Conservation (phyloP, 2,797 vertebrate genomes). For the Sebastes nivosus region DNA sequence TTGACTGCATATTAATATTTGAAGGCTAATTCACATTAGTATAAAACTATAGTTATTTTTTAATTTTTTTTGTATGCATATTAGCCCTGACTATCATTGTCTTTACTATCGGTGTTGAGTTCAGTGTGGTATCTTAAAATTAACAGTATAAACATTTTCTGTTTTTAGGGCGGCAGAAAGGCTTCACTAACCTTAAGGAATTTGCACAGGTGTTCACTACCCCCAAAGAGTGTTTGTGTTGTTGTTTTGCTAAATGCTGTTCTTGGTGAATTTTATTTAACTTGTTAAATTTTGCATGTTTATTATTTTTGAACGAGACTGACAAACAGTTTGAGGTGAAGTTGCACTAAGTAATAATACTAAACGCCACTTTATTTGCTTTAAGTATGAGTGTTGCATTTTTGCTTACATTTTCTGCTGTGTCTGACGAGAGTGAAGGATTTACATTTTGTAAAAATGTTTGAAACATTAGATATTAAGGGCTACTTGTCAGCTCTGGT, state of each 20-base stretch:
- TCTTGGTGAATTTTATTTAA: constrained; percentile 38
- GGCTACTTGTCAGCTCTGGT: not conserved
- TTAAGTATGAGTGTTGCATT: not conserved
- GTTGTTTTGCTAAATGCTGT: constrained; percentile 5
- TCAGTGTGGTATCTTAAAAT: not conserved
- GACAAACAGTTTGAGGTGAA: constrained; percentile 29
- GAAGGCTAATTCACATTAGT: not conserved
- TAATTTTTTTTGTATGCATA: not conserved
- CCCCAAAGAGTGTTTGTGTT: constrained; percentile 19
- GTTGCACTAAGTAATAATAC: constrained; percentile 1
- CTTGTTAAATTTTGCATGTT: constrained; percentile 35
- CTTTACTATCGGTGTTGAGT: not conserved
- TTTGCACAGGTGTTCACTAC: constrained; percentile 24
- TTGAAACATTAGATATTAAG: not conserved
- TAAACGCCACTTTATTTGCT: constrained; percentile 8
- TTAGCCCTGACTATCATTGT: not conserved
- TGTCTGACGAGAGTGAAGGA: not conserved
- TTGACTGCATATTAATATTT: not conserved
- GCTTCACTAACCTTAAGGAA: constrained; percentile 24
- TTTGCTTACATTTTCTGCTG: constrained; percentile 12
- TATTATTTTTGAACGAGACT: constrained; percentile 21
- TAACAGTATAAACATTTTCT: not conserved
- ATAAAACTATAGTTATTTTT: not conserved
- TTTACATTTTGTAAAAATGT: constrained; percentile 21
- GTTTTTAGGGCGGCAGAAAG: constrained; percentile 43